Percentiles rank a stretch among this genome's conserved stretches.
Conservation (phyloP, 2,113 vertebrate species). For the Equus quagga region DNA sequence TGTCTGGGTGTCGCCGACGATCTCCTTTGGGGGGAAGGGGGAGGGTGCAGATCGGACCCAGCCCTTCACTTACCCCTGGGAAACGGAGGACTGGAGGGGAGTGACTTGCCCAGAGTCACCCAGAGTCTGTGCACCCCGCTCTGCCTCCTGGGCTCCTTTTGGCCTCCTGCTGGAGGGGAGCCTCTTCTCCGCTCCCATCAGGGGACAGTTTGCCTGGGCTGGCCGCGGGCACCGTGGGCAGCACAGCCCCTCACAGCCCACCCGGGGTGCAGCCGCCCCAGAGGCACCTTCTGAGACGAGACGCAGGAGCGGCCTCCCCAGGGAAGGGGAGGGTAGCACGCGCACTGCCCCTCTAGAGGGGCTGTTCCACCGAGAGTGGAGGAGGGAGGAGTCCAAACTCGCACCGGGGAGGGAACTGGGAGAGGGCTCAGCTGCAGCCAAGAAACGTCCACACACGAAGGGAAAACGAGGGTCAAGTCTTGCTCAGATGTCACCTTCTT, state of each 20-base stretch:
- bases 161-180: background rate
- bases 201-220: background rate
- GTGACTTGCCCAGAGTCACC: background rate
- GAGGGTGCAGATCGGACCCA: background rate
- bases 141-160: background rate
- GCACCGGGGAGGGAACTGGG: fast-evolving
- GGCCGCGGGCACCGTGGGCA: fast-evolving
- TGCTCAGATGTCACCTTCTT: background rate
- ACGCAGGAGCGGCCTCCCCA: fast-evolving
- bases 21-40: background rate
- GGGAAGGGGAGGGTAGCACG: fast-evolving
- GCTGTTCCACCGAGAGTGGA: fast-evolving
- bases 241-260: background rate
- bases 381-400: fast-evolving
- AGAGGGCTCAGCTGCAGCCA: fast-evolving
- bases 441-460: fast-evolving
- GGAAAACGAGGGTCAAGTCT: background rate
- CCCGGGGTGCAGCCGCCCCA: fast-evolving
- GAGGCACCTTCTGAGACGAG: fast-evolving
- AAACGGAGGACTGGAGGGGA: background rate
- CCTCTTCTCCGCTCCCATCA: fast-evolving
- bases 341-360: fast-evolving
- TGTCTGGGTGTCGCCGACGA: background rate
- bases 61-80: background rate
- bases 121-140: background rate